A percentile compares a stretch with the other conserved stretches of the same genome.
Evolutionary conservation across 2,797 vertebrate species (phyloP).

Genomic region (Avahi laniger): DNA sequence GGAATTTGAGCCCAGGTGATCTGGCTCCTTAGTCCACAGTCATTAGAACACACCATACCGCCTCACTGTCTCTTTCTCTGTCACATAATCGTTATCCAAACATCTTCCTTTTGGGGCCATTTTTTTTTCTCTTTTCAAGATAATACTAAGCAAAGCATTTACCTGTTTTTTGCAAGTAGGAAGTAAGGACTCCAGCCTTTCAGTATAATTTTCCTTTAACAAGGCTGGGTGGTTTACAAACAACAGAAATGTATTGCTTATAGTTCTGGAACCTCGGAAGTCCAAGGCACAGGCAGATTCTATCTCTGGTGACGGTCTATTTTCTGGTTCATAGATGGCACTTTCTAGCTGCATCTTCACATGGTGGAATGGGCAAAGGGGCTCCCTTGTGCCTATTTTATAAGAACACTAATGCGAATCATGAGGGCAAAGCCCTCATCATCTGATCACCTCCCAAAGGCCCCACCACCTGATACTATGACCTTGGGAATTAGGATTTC

Average conservation of each 20-base stretch:
- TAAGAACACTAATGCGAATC: neutral
- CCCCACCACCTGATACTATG: neutral
- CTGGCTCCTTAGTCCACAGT: neutral
- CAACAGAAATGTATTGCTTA: neutral
- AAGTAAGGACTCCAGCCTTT: neutral
- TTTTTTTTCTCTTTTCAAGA: neutral
- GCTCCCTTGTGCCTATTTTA: neutral
- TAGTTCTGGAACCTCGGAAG: neutral
- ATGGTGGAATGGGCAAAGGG: neutral
- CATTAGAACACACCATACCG: neutral
- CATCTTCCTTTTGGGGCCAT: neutral
- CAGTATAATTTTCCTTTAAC: conserved; percentile 14
- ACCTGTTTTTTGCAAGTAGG: neutral
- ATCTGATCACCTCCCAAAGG: neutral
- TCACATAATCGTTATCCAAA: neutral
- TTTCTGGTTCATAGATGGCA: neutral
- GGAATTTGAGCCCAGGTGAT: neutral
- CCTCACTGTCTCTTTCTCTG: neutral
- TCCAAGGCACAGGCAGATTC: neutral
- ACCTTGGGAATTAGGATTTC: neutral
- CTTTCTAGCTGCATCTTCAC: neutral
- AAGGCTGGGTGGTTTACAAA: neutral
- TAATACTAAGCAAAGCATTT: neutral
- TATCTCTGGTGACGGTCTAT: neutral
- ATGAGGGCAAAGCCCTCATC: neutral